Percentiles rank a stretch among this genome's conserved stretches.
These are phyloP conservation scores for Porites cylindrica DNA, from an alignment of 92 coral and sea anemone species.

Conservation along the genomic window DNA sequence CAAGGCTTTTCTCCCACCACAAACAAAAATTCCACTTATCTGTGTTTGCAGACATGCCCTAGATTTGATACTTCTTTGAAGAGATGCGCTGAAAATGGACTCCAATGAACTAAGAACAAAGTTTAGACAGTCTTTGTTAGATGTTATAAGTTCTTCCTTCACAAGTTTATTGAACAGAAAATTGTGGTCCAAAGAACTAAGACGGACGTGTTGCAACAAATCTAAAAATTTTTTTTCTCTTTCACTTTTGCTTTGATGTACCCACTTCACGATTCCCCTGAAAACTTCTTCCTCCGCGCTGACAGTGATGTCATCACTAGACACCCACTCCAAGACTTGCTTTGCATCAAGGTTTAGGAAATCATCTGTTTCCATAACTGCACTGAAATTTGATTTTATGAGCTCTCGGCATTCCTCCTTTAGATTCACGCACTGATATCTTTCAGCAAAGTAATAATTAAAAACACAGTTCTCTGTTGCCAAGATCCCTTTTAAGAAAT, in stretches of 20 bases:
- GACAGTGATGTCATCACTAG: conserved; percentile 11
- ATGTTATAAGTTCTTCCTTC: neutral
- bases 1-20: neutral
- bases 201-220: conserved; percentile 1
- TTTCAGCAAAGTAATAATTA: neutral
- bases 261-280: conserved; percentile 21
- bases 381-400: neutral
- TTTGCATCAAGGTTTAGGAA: too few relatives aligned
- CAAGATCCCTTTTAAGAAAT: neutral
- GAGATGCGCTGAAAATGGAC: neutral
- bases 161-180: neutral
- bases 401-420: neutral
- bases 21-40: conserved; percentile 4
- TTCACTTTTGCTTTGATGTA: neutral
- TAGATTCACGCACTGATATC: neutral
- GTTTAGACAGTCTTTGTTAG: neutral
- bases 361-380: neutral
- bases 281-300: neutral
- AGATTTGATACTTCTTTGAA: neutral
- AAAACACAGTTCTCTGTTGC: neutral
- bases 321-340: neutral
- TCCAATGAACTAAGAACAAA: neutral
- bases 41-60: neutral
- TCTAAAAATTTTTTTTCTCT: neutral
- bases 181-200: neutral